These are phyloP conservation scores for Protaetia brevitarsis DNA, from an alignment of 1,140 invertebrate genomes.

Conservation along the genomic window DNA sequence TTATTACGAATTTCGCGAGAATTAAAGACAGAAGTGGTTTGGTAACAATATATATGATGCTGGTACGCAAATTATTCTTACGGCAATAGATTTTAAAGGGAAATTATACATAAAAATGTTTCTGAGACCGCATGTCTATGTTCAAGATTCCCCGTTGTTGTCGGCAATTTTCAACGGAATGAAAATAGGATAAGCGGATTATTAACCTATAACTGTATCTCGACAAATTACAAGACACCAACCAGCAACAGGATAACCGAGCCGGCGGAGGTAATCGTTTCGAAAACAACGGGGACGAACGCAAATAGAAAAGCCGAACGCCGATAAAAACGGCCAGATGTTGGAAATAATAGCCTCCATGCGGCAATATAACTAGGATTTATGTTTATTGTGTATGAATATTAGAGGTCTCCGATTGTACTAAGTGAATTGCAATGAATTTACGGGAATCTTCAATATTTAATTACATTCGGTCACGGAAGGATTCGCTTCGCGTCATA, in stretches of 20 bases:
- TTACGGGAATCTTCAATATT: slow-evolving; percentile 9
- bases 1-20: neutral
- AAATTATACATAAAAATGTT: too few relatives aligned
- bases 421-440: slow-evolving; percentile 7
- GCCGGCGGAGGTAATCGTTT: neutral
- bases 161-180: neutral
- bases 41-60: too few relatives aligned
- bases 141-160: neutral
- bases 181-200: neutral
- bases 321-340: neutral
- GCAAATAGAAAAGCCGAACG: neutral
- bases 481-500: neutral
- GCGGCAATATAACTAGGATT: neutral
- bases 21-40: neutral
- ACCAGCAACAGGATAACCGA: neutral
- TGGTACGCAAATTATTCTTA: too few relatives aligned
- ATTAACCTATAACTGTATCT: neutral
- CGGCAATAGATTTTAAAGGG: too few relatives aligned
- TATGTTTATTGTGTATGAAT: slow-evolving; percentile 16
- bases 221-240: slow-evolving; percentile 1
- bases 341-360: neutral
- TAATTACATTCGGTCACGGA: slow-evolving; percentile 1
- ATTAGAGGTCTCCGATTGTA: slow-evolving; percentile 12
- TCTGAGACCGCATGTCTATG: too few relatives aligned
- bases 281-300: neutral